Conservation (phyloP, 2,797 vertebrate species). For the Sebastes nivosus region DNA sequence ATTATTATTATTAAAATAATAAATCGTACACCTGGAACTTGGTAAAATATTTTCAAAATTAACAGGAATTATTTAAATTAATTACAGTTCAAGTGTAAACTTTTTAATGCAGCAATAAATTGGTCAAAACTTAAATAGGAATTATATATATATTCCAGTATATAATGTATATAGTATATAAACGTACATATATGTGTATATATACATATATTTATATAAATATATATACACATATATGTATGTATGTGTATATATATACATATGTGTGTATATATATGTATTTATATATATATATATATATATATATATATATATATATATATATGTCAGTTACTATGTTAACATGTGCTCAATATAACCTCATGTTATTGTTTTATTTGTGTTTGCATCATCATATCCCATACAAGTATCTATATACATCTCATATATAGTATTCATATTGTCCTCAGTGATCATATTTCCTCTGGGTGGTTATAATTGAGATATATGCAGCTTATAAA, state of each 20-base stretch:
- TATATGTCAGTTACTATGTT: slow-evolving; percentile 21
- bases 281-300: background rate
- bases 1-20: too few species aligned
- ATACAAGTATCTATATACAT: background rate
- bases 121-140: too few species aligned
- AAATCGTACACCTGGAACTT: too few species aligned
- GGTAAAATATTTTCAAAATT: too few species aligned
- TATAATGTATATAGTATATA: too few species aligned
- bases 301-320: too few species aligned
- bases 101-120: too few species aligned
- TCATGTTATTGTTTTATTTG: background rate
- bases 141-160: too few species aligned
- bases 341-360: background rate
- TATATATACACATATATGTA: background rate
- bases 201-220: background rate
- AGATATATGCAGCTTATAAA: background rate
- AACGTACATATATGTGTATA: too few species aligned
- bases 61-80: too few species aligned
- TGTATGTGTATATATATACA: background rate
- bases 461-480: background rate
- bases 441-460: background rate
- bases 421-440: background rate
- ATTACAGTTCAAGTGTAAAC: too few species aligned
- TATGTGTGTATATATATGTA: too few species aligned
- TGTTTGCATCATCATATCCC: background rate